Base-by-base conservation (phyloP, 2,797 vertebrate genomes). In the Onychomys leucogaster region DNA sequence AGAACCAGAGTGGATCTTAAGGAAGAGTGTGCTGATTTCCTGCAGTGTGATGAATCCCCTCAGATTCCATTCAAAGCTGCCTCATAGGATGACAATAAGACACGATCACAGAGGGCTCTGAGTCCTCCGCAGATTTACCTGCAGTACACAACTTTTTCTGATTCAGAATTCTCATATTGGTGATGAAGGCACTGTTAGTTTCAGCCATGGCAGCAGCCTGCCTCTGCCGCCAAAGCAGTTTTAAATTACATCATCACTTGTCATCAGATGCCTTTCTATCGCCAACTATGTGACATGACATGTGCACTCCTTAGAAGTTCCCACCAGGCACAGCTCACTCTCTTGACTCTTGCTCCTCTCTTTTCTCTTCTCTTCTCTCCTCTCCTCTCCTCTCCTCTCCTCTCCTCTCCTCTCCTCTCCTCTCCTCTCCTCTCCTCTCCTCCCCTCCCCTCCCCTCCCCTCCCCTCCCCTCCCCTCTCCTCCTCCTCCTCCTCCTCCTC, bases 1-100 rank as follows among this genome's bases (percentile, higher is more conserved):
- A 94, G 71, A 81, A 96, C 57, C 73, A 77, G 75, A 76, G 67
- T 87, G 34, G 29, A 65, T 55, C 89, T 90, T 90, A 82, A 81
- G 91, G 61, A 76, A 21, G 29, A 34, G n/a, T 65, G 6, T 86
- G 41, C 81, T 21, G n/a, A 78, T 46, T 95, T 92, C 78, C 82
- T 89, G 16, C 16, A 52, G 89, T 75, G 85, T 9, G 23, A 52
- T 25, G 12, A 37, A 7, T 49, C 4, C 55, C 59, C 90, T 57
- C 43, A 84, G 81, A 91, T 63, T 69, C 43, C 63, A 87, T 41
- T 69, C 55, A 80, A 85, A 80, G 21, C 2, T 80, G n/a, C 25
- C 34, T 89, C 75, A 34, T 0, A 19, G 32, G 9, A 73, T 43
- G 14, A 71, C 34, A 90, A 65, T 0, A 43, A 71, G 34, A 41